Evolutionary conservation across 2,888 invertebrate species (phyloP).

Genomic region (Stenchaetothrips biformis): DNA sequence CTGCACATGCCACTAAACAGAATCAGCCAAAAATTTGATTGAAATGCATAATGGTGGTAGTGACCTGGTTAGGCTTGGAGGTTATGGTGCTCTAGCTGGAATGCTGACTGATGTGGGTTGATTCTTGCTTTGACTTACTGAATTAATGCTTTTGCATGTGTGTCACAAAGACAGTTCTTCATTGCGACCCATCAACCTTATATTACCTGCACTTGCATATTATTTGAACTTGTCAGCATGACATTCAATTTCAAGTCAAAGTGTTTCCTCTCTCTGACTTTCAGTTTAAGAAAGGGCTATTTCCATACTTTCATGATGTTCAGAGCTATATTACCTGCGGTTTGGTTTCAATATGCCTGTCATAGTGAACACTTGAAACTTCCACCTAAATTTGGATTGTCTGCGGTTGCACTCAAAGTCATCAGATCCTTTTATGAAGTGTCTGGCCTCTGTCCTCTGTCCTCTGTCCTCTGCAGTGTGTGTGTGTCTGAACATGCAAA

Average conservation of each 20-base stretch:
- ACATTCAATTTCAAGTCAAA: conserved; percentile 3
- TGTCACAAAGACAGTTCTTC: not conserved
- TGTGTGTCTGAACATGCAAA: too few species aligned
- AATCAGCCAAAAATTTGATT: not conserved
- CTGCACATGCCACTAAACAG: not conserved
- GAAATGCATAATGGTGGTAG: not conserved
- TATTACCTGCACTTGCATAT: not conserved
- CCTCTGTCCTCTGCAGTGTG: too few species aligned
- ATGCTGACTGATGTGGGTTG: not conserved
- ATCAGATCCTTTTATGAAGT: not conserved
- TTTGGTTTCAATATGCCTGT: too few species aligned
- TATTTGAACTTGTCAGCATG: conserved; percentile 10
- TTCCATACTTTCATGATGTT: not conserved
- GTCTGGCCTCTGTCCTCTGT: too few species aligned
- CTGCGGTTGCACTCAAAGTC: not conserved
- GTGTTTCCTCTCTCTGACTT: not conserved
- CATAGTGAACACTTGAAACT: too few species aligned
- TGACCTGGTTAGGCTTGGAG: conserved; percentile 15
- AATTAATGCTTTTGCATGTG: conserved; percentile 18
- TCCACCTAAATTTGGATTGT: not conserved
- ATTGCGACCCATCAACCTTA: not conserved
- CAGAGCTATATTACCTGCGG: too few species aligned
- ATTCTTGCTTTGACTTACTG: not conserved
- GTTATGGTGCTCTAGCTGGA: conserved; percentile 12
- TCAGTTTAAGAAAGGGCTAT: not conserved